phyloP scores from a whole-genome alignment of 2,888 invertebrate species.

The Smittia aterrima region DNA sequence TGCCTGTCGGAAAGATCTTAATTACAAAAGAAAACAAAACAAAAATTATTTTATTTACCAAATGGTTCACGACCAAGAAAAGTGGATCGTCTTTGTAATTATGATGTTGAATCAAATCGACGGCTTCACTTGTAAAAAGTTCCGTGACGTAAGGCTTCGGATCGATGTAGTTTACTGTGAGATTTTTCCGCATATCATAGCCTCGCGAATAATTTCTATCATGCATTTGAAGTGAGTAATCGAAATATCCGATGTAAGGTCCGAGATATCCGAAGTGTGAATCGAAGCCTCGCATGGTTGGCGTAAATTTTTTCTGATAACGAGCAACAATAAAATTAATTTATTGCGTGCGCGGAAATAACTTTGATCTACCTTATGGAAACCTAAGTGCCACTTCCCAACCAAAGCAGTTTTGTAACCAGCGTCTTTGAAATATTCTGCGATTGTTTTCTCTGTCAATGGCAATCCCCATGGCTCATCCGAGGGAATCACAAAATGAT shows the following conservation, averaged over 20 bases:
- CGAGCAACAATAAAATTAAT: too few relatives aligned
- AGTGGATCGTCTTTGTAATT: slow-evolving; percentile 60
- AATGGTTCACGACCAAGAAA: slow-evolving; percentile 75
- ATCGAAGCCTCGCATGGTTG: slow-evolving; percentile 73
- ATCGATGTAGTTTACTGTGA: slow-evolving; percentile 58
- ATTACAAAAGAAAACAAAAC: too few relatives aligned
- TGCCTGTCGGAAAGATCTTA: too few relatives aligned
- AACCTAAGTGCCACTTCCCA: slow-evolving; percentile 92
- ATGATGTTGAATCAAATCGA: slow-evolving; percentile 61
- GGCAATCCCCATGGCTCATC: slow-evolving; percentile 73
- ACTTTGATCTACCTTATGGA: slow-evolving; percentile 60
- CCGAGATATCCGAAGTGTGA: slow-evolving; percentile 82
- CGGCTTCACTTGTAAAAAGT: slow-evolving; percentile 65
- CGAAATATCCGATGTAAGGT: slow-evolving; percentile 78
- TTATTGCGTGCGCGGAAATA: slow-evolving; percentile 71
- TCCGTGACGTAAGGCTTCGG: slow-evolving; percentile 68
- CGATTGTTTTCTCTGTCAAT: slow-evolving; percentile 64
- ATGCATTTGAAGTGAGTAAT: slow-evolving; percentile 58
- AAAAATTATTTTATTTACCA: too few relatives aligned
- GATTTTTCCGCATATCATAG: slow-evolving; percentile 57
- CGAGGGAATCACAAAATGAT: slow-evolving; percentile 66
- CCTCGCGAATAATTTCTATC: slow-evolving; percentile 51
- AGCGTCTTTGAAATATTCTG: slow-evolving; percentile 65
- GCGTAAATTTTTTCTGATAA: slow-evolving; percentile 57
- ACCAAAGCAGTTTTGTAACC: slow-evolving; percentile 80